Conservation (phyloP, 1,140 invertebrate genomes). For the Colletes latitarsis region DNA sequence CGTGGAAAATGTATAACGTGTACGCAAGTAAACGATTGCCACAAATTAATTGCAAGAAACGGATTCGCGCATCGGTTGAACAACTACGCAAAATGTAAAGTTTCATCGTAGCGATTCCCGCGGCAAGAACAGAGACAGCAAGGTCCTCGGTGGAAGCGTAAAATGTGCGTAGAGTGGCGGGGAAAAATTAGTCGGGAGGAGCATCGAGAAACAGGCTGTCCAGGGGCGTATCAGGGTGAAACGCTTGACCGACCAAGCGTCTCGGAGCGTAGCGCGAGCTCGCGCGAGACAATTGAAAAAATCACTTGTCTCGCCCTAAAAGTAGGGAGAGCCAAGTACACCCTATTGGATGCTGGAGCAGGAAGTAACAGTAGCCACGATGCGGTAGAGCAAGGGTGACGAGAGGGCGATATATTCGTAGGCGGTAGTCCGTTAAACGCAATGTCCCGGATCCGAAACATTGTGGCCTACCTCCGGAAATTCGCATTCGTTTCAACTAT, state of each 20-base stretch:
- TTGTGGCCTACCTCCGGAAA: slow-evolving; percentile 48
- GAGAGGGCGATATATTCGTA: slow-evolving; percentile 60
- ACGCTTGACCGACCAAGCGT: slow-evolving; percentile 78
- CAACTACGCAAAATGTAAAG: too few species aligned
- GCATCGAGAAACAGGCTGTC: slow-evolving; percentile 33
- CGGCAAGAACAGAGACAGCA: not conserved
- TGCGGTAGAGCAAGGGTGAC: slow-evolving; percentile 53
- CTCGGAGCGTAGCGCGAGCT: slow-evolving; percentile 58
- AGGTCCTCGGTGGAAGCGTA: slow-evolving; percentile 39
- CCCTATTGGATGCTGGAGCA: slow-evolving; percentile 53
- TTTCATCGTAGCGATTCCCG: not conserved
- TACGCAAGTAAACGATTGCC: too few species aligned
- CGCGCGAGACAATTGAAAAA: slow-evolving; percentile 79
- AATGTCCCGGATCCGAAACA: slow-evolving; percentile 72
- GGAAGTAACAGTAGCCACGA: slow-evolving; percentile 17
- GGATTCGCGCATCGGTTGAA: not conserved
- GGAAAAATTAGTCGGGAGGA: slow-evolving; percentile 24
- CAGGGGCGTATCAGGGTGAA: slow-evolving; percentile 69
- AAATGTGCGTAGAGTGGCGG: slow-evolving; percentile 54
- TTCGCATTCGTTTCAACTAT: slow-evolving; percentile 14
- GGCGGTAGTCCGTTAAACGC: slow-evolving; percentile 75
- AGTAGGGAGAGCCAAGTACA: slow-evolving; percentile 55
- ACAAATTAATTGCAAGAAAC: too few species aligned
- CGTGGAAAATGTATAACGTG: too few species aligned
- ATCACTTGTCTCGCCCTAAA: slow-evolving; percentile 79